These are phyloP conservation scores for Microcebus jonahi DNA, from an alignment of 2,113 vertebrate species.

Conservation along the genomic window DNA sequence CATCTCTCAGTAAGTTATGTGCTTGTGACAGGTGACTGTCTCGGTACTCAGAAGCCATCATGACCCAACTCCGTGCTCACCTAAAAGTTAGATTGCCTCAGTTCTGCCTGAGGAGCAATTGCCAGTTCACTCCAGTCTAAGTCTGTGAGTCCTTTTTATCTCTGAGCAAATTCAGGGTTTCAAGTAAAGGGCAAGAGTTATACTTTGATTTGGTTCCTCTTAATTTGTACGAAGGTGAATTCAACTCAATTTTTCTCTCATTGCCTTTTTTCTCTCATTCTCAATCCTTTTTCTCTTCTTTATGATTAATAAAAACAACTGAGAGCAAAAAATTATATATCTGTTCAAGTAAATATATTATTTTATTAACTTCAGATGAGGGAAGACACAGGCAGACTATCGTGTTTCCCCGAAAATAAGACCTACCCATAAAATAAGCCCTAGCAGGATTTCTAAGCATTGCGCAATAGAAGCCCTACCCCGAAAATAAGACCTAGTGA, in stretches of 20 bases:
- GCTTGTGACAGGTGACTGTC: not conserved
- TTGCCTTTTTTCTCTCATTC: not conserved
- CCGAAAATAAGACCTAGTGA: too few relatives aligned
- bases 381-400: not conserved
- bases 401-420: too few relatives aligned
- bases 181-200: not conserved
- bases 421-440: too few relatives aligned
- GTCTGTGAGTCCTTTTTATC: not conserved
- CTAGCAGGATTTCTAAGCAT: too few relatives aligned
- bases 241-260: not conserved
- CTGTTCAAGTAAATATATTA: not conserved
- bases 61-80: not conserved
- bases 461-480: too few relatives aligned
- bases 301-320: not conserved
- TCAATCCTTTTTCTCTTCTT: not conserved
- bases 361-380: not conserved
- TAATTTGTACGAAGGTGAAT: conserved; percentile 21
- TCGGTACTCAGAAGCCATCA: not conserved
- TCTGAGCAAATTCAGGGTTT: not conserved
- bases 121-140: not conserved
- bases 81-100: not conserved
- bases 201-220: not conserved
- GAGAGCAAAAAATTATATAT: not conserved
- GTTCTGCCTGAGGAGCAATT: not conserved
- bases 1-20: not conserved